A percentile compares a stretch with the other conserved stretches of the same genome.
phyloP scores from a whole-genome alignment of 2,888 invertebrate genomes.

The Nesidiocoris tenuis region DNA sequence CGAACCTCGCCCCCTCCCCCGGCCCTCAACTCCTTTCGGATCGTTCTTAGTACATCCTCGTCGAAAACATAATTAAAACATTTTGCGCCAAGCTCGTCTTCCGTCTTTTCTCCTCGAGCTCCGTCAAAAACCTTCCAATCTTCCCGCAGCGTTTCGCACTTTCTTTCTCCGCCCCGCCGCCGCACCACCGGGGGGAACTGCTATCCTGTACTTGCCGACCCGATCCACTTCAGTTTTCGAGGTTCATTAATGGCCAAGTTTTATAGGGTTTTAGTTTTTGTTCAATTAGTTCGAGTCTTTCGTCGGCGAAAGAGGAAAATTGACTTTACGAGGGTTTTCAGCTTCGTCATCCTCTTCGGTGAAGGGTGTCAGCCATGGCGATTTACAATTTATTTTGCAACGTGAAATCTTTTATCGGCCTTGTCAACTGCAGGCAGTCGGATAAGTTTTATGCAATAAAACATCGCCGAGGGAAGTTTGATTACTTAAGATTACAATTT shows the following conservation, averaged over 20 bases:
- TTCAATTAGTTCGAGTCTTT: slow-evolving; percentile 19
- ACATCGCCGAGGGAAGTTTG: no score
- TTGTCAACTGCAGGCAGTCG: no score
- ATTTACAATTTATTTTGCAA: no score
- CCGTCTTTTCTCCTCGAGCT: background rate
- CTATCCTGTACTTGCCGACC: background rate
- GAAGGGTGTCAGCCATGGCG: no score
- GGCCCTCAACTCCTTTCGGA: no score
- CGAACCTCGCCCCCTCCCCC: slow-evolving; percentile 19
- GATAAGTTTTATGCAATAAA: no score
- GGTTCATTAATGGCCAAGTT: slow-evolving; percentile 39
- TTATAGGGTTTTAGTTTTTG: slow-evolving; percentile 29
- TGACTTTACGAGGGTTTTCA: background rate
- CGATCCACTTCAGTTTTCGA: slow-evolving; percentile 18
- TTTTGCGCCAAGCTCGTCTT: slow-evolving; percentile 35
- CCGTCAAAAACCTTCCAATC: background rate
- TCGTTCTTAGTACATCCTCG: background rate
- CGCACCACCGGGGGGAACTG: background rate
- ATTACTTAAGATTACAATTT: no score
- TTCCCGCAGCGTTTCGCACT: slow-evolving; percentile 25
- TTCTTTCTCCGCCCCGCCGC: slow-evolving; percentile 11
- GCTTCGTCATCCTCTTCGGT: no score
- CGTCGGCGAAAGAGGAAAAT: background rate
- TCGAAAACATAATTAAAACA: slow-evolving; percentile 44
- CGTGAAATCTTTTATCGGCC: no score